Percentiles rank a stretch among this genome's conserved stretches.
phyloP scores from a whole-genome alignment of 1,140 invertebrate genomes.

The Ostrea denselamellosa region DNA sequence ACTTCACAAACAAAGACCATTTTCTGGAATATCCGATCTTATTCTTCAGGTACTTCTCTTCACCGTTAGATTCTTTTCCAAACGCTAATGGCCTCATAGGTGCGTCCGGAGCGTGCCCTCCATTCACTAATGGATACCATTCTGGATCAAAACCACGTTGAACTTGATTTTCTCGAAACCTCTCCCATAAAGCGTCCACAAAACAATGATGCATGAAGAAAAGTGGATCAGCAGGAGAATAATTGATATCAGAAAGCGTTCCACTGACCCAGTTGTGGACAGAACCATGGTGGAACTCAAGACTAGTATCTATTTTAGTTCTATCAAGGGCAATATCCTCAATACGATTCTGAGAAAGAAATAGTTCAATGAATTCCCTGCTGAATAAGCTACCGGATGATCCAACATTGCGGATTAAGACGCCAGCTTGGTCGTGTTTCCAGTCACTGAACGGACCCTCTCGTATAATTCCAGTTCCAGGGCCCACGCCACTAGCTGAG shows the following conservation, averaged over 20 bases:
- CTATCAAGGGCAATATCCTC: slow-evolving; percentile 48
- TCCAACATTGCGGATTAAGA: slow-evolving; percentile 51
- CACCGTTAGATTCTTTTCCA: background rate
- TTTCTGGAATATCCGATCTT: background rate
- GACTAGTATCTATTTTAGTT: slow-evolving; percentile 46
- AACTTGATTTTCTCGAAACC: slow-evolving; percentile 63
- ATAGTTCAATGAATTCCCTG: slow-evolving; percentile 21
- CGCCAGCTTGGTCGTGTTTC: slow-evolving; percentile 30
- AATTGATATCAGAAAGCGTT: slow-evolving; percentile 60
- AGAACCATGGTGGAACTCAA: slow-evolving; percentile 66
- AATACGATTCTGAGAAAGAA: slow-evolving; percentile 41
- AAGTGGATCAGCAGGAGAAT: slow-evolving; percentile 75
- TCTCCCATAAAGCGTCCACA: slow-evolving; percentile 74
- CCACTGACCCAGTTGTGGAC: slow-evolving; percentile 69
- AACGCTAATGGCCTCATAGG: background rate
- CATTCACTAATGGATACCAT: slow-evolving; percentile 2
- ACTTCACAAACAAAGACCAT: background rate
- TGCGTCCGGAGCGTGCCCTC: background rate
- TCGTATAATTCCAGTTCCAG: slow-evolving; percentile 75
- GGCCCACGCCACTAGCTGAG: slow-evolving; percentile 73
- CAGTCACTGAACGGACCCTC: slow-evolving; percentile 73
- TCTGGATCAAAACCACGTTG: slow-evolving; percentile 48
- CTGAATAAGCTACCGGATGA: slow-evolving; percentile 22
- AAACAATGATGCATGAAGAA: slow-evolving; percentile 78
- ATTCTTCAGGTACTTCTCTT: background rate